Evolutionary conservation across 2,888 invertebrate species (phyloP).

Genomic region (Dendrolimus houi): DNA sequence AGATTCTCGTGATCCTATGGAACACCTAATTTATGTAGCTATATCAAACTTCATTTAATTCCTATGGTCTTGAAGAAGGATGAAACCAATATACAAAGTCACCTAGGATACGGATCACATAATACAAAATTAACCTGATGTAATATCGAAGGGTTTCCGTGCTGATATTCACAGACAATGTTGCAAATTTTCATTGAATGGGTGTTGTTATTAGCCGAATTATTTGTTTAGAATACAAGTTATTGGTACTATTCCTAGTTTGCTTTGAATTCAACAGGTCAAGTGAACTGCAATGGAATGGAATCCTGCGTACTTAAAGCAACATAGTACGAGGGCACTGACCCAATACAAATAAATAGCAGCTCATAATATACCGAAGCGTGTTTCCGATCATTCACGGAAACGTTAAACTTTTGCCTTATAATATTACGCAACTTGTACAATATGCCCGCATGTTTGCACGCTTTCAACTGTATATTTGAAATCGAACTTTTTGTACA

Average conservation of each 20-base stretch:
- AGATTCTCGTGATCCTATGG: no score
- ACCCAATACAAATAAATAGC: constrained; percentile 53
- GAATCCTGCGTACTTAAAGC: constrained; percentile 12
- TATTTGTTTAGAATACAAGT: neutral
- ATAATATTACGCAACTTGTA: neutral
- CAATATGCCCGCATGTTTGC: neutral
- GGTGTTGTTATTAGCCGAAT: neutral
- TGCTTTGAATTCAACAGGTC: constrained; percentile 22
- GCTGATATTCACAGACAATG: neutral
- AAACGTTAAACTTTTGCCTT: constrained; percentile 23
- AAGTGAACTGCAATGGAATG: constrained; percentile 19
- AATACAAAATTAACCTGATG: no score
- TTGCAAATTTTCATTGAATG: neutral
- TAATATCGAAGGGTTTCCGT: no score
- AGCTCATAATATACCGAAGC: constrained; percentile 27
- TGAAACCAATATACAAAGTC: no score
- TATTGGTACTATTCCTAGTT: constrained; percentile 12
- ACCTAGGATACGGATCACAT: no score
- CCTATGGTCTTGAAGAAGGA: no score
- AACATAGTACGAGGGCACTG: constrained; percentile 46
- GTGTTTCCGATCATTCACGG: constrained; percentile 51
- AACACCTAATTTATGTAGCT: no score
- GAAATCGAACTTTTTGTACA: neutral
- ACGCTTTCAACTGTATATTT: neutral
- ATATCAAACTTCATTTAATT: no score